Percentiles rank a stretch among this genome's conserved stretches.
Conservation (phyloP, 53 echinoderm and acorn worm species). For the Stichopus horrens region DNA sequence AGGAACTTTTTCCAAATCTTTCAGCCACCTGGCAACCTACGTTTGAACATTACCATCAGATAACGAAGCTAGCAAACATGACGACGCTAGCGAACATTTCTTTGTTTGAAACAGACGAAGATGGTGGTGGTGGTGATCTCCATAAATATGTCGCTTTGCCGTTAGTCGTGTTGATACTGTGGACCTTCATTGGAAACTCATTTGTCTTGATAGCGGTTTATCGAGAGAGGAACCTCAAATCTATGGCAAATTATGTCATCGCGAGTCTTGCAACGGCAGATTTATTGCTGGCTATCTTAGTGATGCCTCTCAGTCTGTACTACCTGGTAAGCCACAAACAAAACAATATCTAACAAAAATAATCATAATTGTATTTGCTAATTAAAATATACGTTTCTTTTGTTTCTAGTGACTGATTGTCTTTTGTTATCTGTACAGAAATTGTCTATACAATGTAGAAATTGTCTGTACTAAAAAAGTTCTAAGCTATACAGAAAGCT, state of each 20-base stretch:
- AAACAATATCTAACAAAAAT: no score
- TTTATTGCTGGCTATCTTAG: constrained; percentile 79
- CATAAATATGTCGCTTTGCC: constrained; percentile 59
- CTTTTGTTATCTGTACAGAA: no score
- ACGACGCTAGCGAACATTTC: background rate
- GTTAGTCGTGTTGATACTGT: constrained; percentile 68
- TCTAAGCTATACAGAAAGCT: no score
- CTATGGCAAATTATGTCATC: constrained; percentile 98
- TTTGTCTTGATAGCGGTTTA: constrained; percentile 93
- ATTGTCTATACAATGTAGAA: no score
- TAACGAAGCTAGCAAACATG: background rate
- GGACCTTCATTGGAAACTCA: constrained; percentile 89
- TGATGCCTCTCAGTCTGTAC: constrained; percentile 87
- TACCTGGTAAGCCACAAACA: constrained; percentile 69
- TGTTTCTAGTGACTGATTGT: no score
- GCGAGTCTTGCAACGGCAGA: constrained; percentile 85
- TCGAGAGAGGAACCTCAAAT: constrained; percentile 81
- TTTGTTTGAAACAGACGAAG: background rate
- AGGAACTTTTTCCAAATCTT: background rate
- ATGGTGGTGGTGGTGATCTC: background rate
- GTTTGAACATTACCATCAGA: background rate
- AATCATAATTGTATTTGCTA: no score
- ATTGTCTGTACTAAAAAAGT: no score
- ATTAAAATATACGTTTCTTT: no score
- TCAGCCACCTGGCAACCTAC: background rate